A percentile compares a stretch with the other conserved stretches of the same genome.
Conservation (phyloP, 2,797 vertebrate genomes). For the Sebastes goodei region DNA sequence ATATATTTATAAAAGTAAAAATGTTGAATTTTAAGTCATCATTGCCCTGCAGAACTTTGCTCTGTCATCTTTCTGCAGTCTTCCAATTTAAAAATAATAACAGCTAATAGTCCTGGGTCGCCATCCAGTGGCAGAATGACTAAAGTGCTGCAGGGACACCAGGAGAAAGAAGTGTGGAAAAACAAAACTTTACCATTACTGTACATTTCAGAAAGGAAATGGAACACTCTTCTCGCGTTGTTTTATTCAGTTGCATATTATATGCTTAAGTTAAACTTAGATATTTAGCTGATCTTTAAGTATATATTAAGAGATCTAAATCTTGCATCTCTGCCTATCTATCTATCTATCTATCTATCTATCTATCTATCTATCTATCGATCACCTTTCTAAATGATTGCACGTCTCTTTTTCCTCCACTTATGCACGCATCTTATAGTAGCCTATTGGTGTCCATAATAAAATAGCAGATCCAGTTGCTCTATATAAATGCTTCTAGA, state of each 20-base stretch:
- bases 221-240: fast-evolving
- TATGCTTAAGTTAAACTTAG: background rate
- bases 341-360: no score
- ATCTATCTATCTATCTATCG: no score
- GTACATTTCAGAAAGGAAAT: background rate
- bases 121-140: constrained; percentile 37
- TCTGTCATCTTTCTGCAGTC: background rate
- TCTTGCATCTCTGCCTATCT: constrained; percentile 37
- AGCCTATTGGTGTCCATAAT: background rate
- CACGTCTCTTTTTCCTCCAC: constrained; percentile 9
- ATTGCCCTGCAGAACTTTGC: background rate
- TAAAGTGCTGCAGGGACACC: constrained; percentile 20
- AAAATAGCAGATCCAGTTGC: constrained; percentile 8
- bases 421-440: constrained; percentile 1
- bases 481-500: background rate
- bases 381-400: constrained; percentile 7
- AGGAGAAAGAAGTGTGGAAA: background rate
- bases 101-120: background rate
- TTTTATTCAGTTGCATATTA: background rate
- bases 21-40: background rate
- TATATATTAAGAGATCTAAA: background rate
- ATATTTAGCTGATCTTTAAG: background rate
- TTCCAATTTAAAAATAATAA: background rate
- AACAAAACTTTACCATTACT: background rate
- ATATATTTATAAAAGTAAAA: background rate